Percentiles rank a stretch among this genome's conserved stretches.
Evolutionary conservation across 2,888 invertebrate genomes (phyloP).

Genomic region (Orthonychiurus folsomi): DNA sequence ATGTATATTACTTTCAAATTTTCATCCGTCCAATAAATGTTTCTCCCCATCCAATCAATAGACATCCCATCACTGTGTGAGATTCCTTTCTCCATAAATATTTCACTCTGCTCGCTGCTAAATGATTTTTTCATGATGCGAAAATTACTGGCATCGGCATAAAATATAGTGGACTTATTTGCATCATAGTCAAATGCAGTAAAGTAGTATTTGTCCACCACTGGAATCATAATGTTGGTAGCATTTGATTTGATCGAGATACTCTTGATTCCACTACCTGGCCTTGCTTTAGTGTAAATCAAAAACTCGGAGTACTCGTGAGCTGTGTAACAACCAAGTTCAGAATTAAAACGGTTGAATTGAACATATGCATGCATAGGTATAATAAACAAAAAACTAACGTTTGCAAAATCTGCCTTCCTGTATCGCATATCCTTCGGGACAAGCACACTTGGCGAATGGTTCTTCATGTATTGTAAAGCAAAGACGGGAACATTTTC

Average conservation of each 20-base stretch:
- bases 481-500: slow-evolving; percentile 15
- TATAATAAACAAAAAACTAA: no score
- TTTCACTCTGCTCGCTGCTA: slow-evolving; percentile 52
- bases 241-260: slow-evolving; percentile 24
- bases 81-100: slow-evolving; percentile 53
- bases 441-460: slow-evolving; percentile 52
- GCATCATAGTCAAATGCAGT: slow-evolving; percentile 62
- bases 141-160: slow-evolving; percentile 48
- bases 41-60: slow-evolving; percentile 71
- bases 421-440: slow-evolving; percentile 37
- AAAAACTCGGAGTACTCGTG: slow-evolving; percentile 51
- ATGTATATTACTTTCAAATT: slow-evolving; percentile 60
- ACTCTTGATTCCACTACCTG: slow-evolving; percentile 46
- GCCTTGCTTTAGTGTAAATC: slow-evolving; percentile 56
- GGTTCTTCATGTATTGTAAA: slow-evolving; percentile 44
- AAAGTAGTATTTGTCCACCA: slow-evolving; percentile 57
- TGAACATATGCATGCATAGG: neutral
- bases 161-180: slow-evolving; percentile 54
- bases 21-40: slow-evolving; percentile 77
- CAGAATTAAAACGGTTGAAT: neutral
- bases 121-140: slow-evolving; percentile 48
- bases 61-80: slow-evolving; percentile 65
- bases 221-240: slow-evolving; percentile 60
- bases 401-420: slow-evolving; percentile 55
- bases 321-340: neutral